These are phyloP conservation scores for Corythornis cristatus DNA, from an alignment of 2,113 vertebrate genomes.

Conservation along the genomic window DNA sequence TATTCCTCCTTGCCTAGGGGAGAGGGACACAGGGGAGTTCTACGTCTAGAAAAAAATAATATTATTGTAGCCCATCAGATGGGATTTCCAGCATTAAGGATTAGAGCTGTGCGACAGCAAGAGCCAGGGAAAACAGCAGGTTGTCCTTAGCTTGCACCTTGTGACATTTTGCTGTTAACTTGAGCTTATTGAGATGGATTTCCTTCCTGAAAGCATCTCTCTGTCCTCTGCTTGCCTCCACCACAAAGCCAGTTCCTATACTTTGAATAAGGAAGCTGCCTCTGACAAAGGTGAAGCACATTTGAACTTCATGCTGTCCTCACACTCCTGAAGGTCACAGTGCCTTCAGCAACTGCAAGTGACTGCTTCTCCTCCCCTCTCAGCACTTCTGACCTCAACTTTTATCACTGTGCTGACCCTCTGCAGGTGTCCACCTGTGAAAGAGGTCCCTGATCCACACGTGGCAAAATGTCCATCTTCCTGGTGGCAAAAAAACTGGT, in stretches of 20 bases:
- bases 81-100: neutral
- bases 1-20: neutral
- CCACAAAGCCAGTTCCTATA: fast-evolving
- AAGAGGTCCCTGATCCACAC: neutral
- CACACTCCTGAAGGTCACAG: neutral
- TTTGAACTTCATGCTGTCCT: neutral
- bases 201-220: neutral
- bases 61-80: conserved; percentile 38
- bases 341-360: neutral
- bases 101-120: neutral
- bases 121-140: conserved; percentile 15
- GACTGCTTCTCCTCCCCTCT: neutral
- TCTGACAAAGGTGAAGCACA: neutral
- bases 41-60: neutral
- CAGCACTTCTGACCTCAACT: neutral
- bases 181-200: neutral
- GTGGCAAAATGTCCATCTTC: neutral
- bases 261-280: neutral
- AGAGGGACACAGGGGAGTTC: neutral
- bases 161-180: neutral
- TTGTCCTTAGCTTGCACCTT: neutral
- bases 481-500: neutral
- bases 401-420: neutral
- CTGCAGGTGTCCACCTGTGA: neutral
- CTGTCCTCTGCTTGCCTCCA: neutral